Percentiles rank a stretch among this genome's conserved stretches.
Evolutionary conservation across 2,888 invertebrate genomes (phyloP).

Genomic region (Nephrotoma flavescens): DNA sequence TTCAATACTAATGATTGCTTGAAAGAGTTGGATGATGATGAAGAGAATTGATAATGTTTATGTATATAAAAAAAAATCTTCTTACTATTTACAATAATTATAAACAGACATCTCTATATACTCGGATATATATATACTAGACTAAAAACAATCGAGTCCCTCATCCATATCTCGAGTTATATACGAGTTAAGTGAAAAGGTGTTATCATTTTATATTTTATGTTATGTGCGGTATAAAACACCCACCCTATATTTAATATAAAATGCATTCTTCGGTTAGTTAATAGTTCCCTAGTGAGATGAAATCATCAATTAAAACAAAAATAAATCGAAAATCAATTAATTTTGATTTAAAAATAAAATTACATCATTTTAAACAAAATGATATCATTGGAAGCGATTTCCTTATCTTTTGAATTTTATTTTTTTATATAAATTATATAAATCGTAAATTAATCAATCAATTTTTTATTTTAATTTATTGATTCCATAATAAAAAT

Average conservation of each 20-base stretch:
- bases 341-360: neutral
- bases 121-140: neutral
- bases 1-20: slow-evolving; percentile 1
- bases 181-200: neutral
- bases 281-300: neutral
- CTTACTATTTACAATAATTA: neutral
- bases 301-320: neutral
- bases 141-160: neutral
- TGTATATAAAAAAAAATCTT: neutral
- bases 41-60: neutral
- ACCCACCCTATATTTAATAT: neutral
- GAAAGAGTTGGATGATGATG: neutral
- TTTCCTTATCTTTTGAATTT: neutral
- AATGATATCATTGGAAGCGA: neutral
- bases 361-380: neutral
- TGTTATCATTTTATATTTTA: neutral
- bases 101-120: neutral
- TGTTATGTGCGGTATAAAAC: neutral
- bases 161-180: neutral
- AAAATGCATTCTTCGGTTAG: too few relatives aligned
- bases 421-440: neutral
- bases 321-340: neutral
- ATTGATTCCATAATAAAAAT: neutral
- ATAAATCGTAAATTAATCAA: neutral
- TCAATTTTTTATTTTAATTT: neutral